phyloP scores from a whole-genome alignment of 2,888 invertebrate genomes.

The Eurytoma californica region DNA sequence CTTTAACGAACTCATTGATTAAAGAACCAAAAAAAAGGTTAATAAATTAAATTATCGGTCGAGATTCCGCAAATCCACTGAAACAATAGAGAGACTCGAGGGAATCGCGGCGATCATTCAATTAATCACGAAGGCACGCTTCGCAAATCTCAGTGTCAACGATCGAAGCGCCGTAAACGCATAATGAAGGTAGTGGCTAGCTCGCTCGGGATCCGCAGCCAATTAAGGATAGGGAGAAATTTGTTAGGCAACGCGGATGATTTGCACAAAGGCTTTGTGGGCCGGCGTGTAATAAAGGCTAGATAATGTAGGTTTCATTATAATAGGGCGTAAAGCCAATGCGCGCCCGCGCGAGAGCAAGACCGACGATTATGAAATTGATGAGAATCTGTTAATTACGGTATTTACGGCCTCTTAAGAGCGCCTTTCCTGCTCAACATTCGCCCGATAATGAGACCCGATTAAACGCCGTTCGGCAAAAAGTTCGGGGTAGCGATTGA shows the following conservation, averaged over 20 bases:
- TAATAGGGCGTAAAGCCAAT: conserved; percentile 34
- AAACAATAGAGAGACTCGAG: too few relatives aligned
- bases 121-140: too few relatives aligned
- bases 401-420: conserved; percentile 45
- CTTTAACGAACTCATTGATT: too few relatives aligned
- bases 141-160: background rate
- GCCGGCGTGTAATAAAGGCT: conserved; percentile 31
- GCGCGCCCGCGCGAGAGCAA: background rate
- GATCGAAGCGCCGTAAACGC: too few relatives aligned
- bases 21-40: too few relatives aligned
- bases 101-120: too few relatives aligned
- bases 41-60: too few relatives aligned
- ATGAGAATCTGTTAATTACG: conserved; percentile 54
- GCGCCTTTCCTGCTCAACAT: conserved; percentile 22
- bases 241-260: conserved; percentile 30
- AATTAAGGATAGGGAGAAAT: conserved; percentile 19
- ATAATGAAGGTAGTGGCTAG: too few relatives aligned
- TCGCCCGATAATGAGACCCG: conserved; percentile 36
- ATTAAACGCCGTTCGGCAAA: background rate
- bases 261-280: conserved; percentile 46
- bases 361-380: conserved; percentile 44
- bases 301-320: conserved; percentile 45
- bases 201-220: background rate
- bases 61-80: too few relatives aligned
- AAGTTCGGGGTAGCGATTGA: background rate